Conservation (phyloP, 2,888 invertebrate genomes). For the Spodoptera picta region DNA sequence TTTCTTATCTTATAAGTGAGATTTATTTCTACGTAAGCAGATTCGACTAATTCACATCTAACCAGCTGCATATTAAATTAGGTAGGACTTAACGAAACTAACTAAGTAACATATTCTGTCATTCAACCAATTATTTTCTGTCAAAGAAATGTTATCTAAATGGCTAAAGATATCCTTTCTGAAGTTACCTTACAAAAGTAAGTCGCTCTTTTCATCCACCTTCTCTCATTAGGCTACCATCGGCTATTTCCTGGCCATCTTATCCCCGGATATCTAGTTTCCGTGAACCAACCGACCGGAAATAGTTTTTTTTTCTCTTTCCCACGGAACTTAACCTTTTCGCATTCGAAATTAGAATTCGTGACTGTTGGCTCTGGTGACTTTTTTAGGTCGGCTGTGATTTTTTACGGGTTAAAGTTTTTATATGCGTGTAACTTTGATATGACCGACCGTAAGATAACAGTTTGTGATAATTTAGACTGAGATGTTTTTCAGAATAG, state of each 20-base stretch:
- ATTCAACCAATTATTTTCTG: not conserved
- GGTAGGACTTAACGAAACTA: too few relatives aligned
- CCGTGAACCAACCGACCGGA: constrained; percentile 67
- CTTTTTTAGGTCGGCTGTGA: constrained; percentile 47
- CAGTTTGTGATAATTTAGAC: too few relatives aligned
- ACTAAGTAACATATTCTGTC: too few relatives aligned
- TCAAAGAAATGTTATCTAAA: constrained; percentile 18
- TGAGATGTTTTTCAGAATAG: too few relatives aligned
- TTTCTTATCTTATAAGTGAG: too few relatives aligned
- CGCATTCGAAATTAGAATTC: constrained; percentile 48
- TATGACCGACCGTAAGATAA: constrained; percentile 28
- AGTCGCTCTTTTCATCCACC: constrained; percentile 45
- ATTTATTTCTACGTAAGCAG: too few relatives aligned
- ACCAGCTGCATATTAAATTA: too few relatives aligned
- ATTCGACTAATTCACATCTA: too few relatives aligned
- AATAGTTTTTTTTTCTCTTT: constrained; percentile 66
- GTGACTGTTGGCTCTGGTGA: constrained; percentile 34
- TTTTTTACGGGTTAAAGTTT: constrained; percentile 44
- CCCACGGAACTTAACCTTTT: constrained; percentile 46
- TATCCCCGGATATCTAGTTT: constrained; percentile 72
- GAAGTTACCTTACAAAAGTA: constrained; percentile 9
- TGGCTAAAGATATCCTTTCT: constrained; percentile 12
- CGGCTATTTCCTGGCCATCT: constrained; percentile 72
- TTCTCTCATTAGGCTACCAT: constrained; percentile 75
- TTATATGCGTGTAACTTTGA: constrained; percentile 8